phyloP scores from a whole-genome alignment of 2,113 vertebrate species.

The Cinclus cinclus region DNA sequence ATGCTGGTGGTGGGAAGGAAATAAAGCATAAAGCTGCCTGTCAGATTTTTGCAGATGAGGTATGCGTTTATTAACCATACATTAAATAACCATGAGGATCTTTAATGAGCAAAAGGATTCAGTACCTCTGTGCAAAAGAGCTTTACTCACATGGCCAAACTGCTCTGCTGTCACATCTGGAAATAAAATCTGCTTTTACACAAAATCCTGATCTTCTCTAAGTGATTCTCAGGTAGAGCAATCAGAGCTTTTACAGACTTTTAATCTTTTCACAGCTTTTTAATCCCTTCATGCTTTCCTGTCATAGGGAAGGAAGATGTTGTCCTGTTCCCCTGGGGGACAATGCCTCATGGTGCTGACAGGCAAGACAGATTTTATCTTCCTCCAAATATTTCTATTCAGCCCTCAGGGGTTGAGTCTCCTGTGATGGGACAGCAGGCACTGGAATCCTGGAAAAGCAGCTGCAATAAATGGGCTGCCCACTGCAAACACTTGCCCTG shows the following conservation, averaged over 20 bases:
- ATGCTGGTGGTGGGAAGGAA: too few species aligned
- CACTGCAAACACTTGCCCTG: neutral
- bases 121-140: accelerated
- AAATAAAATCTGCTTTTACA: neutral
- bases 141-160: neutral
- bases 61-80: neutral
- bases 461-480: neutral
- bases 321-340: neutral
- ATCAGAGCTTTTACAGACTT: neutral
- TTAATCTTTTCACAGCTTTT: too few species aligned
- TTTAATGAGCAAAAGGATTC: neutral
- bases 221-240: neutral
- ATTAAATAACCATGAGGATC: neutral
- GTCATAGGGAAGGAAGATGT: neutral
- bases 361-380: neutral
- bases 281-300: neutral
- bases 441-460: neutral
- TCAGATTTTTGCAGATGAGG: neutral
- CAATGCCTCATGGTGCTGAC: neutral
- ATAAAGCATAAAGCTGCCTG: neutral
- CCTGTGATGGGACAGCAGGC: neutral
- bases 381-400: neutral
- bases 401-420: neutral
- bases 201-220: neutral
- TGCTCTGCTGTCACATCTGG: neutral